Evolutionary conservation across 92 coral and sea anemone species (phyloP).

Genomic region (Palythoa caribaeorum): DNA sequence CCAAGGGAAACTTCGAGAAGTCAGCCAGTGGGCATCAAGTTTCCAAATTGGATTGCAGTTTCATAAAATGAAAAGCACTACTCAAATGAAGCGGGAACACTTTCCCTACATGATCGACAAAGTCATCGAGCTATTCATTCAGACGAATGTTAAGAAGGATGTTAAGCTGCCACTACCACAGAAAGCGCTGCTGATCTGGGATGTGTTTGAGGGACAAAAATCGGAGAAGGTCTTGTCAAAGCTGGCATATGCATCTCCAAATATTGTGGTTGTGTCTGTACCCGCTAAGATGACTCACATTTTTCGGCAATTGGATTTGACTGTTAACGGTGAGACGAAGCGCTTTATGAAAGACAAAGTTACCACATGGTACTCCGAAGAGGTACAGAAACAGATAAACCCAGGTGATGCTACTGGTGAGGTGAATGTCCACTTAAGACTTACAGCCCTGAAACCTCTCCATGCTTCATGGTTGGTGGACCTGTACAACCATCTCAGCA

Average conservation of each 20-base stretch:
- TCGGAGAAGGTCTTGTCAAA: slow-evolving; percentile 45
- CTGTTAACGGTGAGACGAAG: slow-evolving; percentile 65
- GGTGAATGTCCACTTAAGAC: slow-evolving; percentile 60
- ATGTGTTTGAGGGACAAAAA: slow-evolving; percentile 70
- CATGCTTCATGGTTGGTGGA: slow-evolving; percentile 66
- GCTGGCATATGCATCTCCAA: slow-evolving; percentile 63
- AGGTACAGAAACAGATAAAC: slow-evolving; percentile 60
- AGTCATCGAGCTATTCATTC: slow-evolving; percentile 63
- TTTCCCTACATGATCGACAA: slow-evolving; percentile 48
- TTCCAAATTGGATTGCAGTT: slow-evolving; percentile 62
- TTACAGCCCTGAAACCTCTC: slow-evolving; percentile 65
- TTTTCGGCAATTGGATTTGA: slow-evolving; percentile 51
- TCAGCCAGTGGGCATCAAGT: slow-evolving; percentile 67
- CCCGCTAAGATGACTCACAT: slow-evolving; percentile 53
- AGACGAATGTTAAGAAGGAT: slow-evolving; percentile 56
- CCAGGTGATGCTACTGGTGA: slow-evolving; percentile 57
- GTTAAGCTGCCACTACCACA: slow-evolving; percentile 64
- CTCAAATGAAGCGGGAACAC: slow-evolving; percentile 37
- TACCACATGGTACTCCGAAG: slow-evolving; percentile 67
- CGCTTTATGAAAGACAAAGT: slow-evolving; percentile 67
- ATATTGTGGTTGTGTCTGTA: slow-evolving; percentile 56
- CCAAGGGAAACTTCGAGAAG: slow-evolving; percentile 62
- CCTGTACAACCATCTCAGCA: slow-evolving; percentile 61
- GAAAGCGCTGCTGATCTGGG: slow-evolving; percentile 72
- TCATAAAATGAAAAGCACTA: slow-evolving; percentile 65